These are phyloP conservation scores for Tragelaphus strepsiceros DNA, from an alignment of 2,113 vertebrate genomes.

Conservation along the genomic window DNA sequence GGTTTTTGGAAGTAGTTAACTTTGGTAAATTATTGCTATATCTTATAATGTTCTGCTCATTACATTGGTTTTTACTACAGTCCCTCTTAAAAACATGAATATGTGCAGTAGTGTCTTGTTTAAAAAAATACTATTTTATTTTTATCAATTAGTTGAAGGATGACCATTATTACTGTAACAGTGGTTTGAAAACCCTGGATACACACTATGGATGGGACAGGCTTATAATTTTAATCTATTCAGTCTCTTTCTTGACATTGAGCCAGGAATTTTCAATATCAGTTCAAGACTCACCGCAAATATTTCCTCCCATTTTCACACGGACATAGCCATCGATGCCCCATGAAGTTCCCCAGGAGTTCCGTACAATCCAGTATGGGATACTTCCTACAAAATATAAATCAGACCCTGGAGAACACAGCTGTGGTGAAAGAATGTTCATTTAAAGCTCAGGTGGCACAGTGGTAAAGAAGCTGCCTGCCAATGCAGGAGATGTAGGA, in stretches of 20 bases:
- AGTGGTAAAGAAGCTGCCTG: background rate
- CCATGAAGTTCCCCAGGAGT: conserved; percentile 91
- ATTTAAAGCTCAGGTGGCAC: background rate
- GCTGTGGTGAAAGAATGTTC: background rate
- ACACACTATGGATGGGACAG: background rate
- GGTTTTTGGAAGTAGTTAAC: background rate
- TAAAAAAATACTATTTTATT: background rate
- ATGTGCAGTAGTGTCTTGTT: background rate
- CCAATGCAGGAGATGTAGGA: background rate
- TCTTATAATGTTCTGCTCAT: background rate
- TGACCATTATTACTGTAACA: background rate
- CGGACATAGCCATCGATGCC: conserved; percentile 90
- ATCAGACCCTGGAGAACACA: background rate
- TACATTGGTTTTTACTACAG: background rate
- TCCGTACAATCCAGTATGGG: conserved; percentile 94
- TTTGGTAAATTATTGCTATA: background rate
- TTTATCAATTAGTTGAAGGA: background rate
- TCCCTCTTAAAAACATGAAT: background rate
- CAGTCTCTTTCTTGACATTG: background rate
- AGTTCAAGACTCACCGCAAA: conserved; percentile 86
- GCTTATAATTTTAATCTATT: background rate
- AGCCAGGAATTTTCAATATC: background rate
- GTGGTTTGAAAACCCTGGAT: background rate
- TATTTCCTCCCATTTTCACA: conserved; percentile 88
- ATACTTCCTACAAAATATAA: conserved; percentile 79